A percentile compares a stretch with the other conserved stretches of the same genome.
phyloP scores from a whole-genome alignment of 1,140 invertebrate genomes.

The Listronotus oregonensis region DNA sequence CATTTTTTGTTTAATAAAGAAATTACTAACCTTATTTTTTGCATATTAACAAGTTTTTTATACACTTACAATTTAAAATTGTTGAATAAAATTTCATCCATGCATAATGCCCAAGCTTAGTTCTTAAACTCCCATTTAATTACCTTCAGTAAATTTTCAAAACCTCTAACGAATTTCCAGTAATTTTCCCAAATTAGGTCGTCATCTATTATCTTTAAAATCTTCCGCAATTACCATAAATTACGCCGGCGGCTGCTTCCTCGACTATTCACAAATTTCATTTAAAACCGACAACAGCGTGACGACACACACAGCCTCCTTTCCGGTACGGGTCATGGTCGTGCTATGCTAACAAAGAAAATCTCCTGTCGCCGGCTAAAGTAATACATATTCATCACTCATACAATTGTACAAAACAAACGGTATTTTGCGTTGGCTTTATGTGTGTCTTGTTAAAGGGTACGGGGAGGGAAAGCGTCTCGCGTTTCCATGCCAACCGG shows the following conservation, averaged over 20 bases:
- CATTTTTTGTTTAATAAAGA: no score
- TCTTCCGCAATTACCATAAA: constrained; percentile 10
- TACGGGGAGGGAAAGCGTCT: constrained; percentile 28
- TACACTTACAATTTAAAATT: no score
- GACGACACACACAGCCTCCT: constrained; percentile 5
- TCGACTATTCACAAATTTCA: constrained; percentile 10
- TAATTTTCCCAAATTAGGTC: constrained; percentile 23
- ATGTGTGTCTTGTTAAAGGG: constrained; percentile 31
- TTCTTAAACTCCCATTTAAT: no score
- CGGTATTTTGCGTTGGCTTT: constrained; percentile 46
- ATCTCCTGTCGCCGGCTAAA: constrained; percentile 31
- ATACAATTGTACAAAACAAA: constrained; percentile 50
- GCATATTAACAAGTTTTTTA: no score
- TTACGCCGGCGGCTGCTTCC: constrained; percentile 6
- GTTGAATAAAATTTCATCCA: no score
- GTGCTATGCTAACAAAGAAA: constrained; percentile 43
- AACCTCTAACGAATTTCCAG: constrained; percentile 12
- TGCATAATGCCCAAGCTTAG: no score
- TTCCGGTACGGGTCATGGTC: constrained; percentile 33
- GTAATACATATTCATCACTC: constrained; percentile 50
- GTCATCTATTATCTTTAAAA: constrained; percentile 15
- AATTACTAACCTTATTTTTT: no score
- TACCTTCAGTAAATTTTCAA: no score
- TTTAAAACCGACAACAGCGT: constrained; percentile 11
- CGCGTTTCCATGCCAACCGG: constrained; percentile 48